Base-by-base conservation (phyloP, 2,888 invertebrate species). In the Leucania comma region DNA sequence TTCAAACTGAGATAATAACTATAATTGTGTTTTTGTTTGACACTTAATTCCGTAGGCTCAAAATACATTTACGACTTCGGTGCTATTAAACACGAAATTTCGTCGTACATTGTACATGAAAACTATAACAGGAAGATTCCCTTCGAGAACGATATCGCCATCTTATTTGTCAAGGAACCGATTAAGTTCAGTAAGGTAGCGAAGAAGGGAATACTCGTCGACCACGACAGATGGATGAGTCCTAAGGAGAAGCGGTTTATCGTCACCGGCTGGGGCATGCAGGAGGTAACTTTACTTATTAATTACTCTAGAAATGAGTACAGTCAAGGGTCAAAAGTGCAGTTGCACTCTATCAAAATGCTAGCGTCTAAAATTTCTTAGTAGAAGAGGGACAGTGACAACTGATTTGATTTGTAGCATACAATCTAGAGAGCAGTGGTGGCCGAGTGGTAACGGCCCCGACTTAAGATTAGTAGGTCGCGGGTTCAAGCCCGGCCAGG, bases 251-350 rank as follows among this genome's bases (percentile, higher is more conserved):
- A 56, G 0, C 78, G 83, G 5, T 93, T 94, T 58, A 60, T 77
- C 10, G 93, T 88, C 2, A 88, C 89, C n/a, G 94, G 94, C 2
- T 94, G 94, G 94, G 94, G 94, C 2, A 89, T 84, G 89, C 91
- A 87, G 1, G 68, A 87, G 87, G 94, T 94, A 86, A 35, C 2
- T 24, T 22, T 22, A 54, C 3, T 54, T 22, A 56, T 3, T 57
- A 12, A 26, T 24, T 20, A 22, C 8, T 5, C 6, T 42, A 29
- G 38, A 1, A 20, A 20, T 64, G 2, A 17, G 58, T 46, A 20
- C 14, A 48, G n/a, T n/a, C n/a, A n/a, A n/a, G n/a, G n/a, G n/a
- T n/a, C n/a, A n/a, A n/a, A n/a, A n/a, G n/a, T n/a, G n/a, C n/a
- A n/a, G n/a, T n/a, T n/a, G n/a, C n/a, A n/a, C n/a, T n/a, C n/a